phyloP scores from a whole-genome alignment of 2,113 vertebrate genomes.

The Cacatua alba region DNA sequence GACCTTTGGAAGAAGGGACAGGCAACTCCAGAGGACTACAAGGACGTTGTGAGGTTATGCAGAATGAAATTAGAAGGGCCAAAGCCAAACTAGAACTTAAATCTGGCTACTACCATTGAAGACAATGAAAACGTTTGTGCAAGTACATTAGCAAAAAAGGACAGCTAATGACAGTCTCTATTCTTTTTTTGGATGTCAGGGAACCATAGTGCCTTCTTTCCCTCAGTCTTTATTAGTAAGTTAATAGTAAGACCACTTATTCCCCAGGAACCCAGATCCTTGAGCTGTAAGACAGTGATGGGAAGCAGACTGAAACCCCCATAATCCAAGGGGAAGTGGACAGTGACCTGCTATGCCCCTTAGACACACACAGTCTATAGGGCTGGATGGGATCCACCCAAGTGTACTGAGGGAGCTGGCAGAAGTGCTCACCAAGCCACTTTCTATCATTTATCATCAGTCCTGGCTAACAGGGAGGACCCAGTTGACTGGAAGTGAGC shows the following conservation, averaged over 20 bases:
- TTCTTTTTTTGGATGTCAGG: neutral
- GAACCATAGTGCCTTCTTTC: neutral
- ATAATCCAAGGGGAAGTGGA: neutral
- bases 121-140: neutral
- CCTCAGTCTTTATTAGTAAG: neutral
- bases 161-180: neutral
- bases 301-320: neutral
- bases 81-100: neutral
- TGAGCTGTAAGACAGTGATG: neutral
- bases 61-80: neutral
- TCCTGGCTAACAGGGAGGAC: neutral
- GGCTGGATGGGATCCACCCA: neutral
- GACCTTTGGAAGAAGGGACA: neutral
- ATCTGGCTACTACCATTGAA: neutral
- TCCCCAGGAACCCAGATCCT: neutral
- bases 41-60: neutral
- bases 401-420: neutral
- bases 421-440: neutral
- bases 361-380: neutral
- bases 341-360: neutral
- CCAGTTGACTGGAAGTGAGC: neutral
- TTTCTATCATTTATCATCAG: neutral
- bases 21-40: neutral
- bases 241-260: neutral
- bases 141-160: neutral